A percentile compares a stretch with the other conserved stretches of the same genome.
Conservation (phyloP, 2,888 invertebrate species). For the Cryptocephalus moraei region DNA sequence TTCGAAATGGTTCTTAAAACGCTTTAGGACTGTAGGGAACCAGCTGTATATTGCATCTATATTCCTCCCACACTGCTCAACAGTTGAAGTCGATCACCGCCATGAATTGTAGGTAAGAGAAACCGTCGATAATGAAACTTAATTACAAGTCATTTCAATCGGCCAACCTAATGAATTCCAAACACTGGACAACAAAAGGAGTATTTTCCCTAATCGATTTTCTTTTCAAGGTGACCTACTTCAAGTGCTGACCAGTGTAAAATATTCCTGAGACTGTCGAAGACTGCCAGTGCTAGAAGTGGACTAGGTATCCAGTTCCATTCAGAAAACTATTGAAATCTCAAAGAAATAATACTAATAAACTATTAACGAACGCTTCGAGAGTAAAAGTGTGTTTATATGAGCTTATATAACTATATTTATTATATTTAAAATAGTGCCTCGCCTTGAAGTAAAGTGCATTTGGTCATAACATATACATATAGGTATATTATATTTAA, state of each 20-base stretch:
- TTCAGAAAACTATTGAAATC: too few relatives aligned
- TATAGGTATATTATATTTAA: too few relatives aligned
- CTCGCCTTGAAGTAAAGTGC: conserved; percentile 41
- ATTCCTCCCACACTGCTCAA: conserved; percentile 3
- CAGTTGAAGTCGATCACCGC: conserved; percentile 1
- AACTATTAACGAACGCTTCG: conserved; percentile 15
- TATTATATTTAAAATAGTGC: conserved; percentile 36
- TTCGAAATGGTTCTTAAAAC: too few relatives aligned
- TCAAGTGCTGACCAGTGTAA: conserved; percentile 19
- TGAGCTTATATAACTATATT: conserved; percentile 46
- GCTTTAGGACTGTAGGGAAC: too few relatives aligned
- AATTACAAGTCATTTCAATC: too few relatives aligned
- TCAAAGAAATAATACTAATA: conserved; percentile 8
- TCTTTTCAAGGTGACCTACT: conserved; percentile 3
- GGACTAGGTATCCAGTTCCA: too few relatives aligned
- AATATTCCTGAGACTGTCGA: conserved; percentile 41
- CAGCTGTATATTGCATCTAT: conserved; percentile 1
- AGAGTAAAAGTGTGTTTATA: conserved; percentile 46
- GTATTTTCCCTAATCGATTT: background rate
- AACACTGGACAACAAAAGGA: conserved; percentile 5
- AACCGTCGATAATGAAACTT: background rate
- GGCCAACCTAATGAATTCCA: too few relatives aligned
- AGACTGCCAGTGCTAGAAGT: conserved; percentile 35
- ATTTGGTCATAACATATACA: conserved; percentile 14
- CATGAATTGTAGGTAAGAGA: background rate